Percentiles rank a stretch among this genome's conserved stretches.
phyloP scores from a whole-genome alignment of 2,888 invertebrate species.

The Diplazon laetatorius region DNA sequence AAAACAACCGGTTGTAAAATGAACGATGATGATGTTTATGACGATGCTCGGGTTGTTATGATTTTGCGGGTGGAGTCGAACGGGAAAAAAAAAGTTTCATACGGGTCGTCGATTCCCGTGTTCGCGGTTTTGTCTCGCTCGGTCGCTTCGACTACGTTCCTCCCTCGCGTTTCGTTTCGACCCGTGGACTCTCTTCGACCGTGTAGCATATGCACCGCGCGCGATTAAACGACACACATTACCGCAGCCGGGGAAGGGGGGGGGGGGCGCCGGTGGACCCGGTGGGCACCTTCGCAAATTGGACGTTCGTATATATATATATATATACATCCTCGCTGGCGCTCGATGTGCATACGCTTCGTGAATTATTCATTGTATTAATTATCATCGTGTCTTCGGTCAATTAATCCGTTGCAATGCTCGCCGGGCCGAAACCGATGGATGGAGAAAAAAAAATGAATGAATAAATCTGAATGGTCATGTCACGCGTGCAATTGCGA shows the following conservation, averaged over 20 bases:
- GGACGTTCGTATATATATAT: constrained; percentile 1
- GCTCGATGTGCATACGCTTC: too few relatives aligned
- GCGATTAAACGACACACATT: constrained; percentile 51
- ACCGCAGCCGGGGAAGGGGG: too few relatives aligned
- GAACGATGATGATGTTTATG: constrained; percentile 9
- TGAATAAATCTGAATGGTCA: constrained; percentile 26
- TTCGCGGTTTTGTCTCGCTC: constrained; percentile 34
- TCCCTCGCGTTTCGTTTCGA: background rate
- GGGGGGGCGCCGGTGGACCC: constrained; percentile 14
- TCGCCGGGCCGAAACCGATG: constrained; percentile 1
- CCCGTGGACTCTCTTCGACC: background rate
- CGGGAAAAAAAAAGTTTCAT: constrained; percentile 10
- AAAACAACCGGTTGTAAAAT: background rate
- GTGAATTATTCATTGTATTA: constrained; percentile 38
- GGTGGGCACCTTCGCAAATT: constrained; percentile 7
- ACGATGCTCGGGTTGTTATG: background rate
- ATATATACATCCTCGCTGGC: background rate
- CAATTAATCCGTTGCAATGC: constrained; percentile 43
- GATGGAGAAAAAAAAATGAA: constrained; percentile 7
- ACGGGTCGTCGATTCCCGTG: constrained; percentile 21
- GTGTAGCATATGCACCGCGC: constrained; percentile 7
- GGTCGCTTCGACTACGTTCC: constrained; percentile 6
- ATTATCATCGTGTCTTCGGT: constrained; percentile 33
- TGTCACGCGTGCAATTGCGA: background rate
- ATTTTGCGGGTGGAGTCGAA: background rate